Percentiles rank a stretch among this genome's conserved stretches.
phyloP scores from a whole-genome alignment of 2,113 vertebrate genomes.

The Protobothrops flavoviridis region DNA sequence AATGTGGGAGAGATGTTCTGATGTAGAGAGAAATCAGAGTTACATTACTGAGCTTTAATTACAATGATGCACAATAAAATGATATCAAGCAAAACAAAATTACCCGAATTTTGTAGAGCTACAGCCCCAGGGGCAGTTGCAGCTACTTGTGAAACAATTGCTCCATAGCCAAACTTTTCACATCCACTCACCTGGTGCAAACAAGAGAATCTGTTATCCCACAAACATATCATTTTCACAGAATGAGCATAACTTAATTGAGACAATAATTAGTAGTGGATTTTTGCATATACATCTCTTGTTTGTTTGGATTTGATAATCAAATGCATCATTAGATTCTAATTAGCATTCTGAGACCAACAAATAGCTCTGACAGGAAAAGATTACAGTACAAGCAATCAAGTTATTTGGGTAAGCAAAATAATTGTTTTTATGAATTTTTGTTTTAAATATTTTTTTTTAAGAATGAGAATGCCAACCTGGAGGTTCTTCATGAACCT shows the following conservation, averaged over 20 bases:
- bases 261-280: background rate
- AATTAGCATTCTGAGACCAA: background rate
- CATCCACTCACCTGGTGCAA: conserved; percentile 79
- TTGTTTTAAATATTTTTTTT: background rate
- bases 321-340: conserved; percentile 16
- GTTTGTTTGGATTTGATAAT: conserved; percentile 34
- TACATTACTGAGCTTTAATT: background rate
- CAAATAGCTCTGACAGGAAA: background rate
- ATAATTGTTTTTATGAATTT: background rate
- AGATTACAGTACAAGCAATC: conserved; percentile 20
- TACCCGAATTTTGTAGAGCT: conserved; percentile 86
- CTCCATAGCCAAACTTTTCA: conserved; percentile 84
- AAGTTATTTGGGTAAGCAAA: conserved; percentile 11
- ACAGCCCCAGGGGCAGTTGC: conserved; percentile 80
- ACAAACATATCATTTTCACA: background rate
- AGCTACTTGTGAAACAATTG: conserved; percentile 89
- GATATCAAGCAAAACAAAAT: conserved; percentile 10
- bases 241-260: background rate
- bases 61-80: background rate
- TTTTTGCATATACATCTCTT: conserved; percentile 17
- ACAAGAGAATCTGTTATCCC: background rate
- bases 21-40: background rate
- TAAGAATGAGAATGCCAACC: conserved; percentile 68
- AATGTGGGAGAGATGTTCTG: background rate
- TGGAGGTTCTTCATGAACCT: conserved; percentile 86